A percentile compares a stretch with the other conserved stretches of the same genome.
These are phyloP conservation scores for Spilarctia lutea DNA, from an alignment of 2,888 invertebrate genomes.

Conservation along the genomic window DNA sequence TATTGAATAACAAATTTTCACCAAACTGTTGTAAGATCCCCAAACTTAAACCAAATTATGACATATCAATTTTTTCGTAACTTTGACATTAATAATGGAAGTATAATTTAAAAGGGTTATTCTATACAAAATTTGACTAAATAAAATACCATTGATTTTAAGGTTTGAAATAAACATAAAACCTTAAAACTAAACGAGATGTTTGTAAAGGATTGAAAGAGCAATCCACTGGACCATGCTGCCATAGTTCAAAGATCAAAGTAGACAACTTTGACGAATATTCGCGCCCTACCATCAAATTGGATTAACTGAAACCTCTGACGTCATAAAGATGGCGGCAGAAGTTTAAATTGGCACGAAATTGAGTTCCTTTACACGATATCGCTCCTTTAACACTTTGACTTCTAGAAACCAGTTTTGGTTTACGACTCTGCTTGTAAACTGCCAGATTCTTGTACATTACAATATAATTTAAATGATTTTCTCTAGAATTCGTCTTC, in stretches of 20 bases:
- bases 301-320: constrained; percentile 33
- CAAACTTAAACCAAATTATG: not conserved
- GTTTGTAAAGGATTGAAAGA: constrained; percentile 20
- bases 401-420: not conserved
- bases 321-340: constrained; percentile 16
- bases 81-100: not conserved
- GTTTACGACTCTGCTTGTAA: not conserved
- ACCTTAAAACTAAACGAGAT: constrained; percentile 1
- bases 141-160: not conserved
- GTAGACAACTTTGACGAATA: constrained; percentile 21
- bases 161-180: not conserved
- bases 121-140: not conserved
- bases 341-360: constrained; percentile 33
- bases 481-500: not conserved
- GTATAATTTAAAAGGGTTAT: not conserved
- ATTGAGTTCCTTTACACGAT: constrained; percentile 24
- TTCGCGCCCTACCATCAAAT: constrained; percentile 32
- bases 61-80: not conserved
- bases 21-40: too few species aligned
- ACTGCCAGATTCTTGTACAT: not conserved
- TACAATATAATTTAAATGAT: not conserved
- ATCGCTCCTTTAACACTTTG: constrained; percentile 6
- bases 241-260: constrained; percentile 42
- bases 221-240: not conserved
- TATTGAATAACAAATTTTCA: not conserved